Conservation (phyloP, 2,888 invertebrate genomes). For the Abrostola triplasia region DNA sequence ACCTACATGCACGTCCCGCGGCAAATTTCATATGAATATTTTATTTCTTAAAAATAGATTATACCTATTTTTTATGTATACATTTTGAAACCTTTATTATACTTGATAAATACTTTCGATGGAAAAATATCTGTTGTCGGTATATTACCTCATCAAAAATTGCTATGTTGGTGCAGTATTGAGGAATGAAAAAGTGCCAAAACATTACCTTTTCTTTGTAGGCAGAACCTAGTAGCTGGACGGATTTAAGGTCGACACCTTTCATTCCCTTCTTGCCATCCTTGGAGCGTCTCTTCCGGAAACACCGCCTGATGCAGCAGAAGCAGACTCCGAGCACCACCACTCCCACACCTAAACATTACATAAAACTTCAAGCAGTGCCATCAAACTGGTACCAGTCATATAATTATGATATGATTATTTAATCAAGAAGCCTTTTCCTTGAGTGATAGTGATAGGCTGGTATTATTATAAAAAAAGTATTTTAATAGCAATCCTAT, state of each 20-base stretch:
- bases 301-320: slow-evolving; percentile 97
- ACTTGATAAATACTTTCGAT: background rate
- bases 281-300: slow-evolving; percentile 97
- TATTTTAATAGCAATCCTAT: no score
- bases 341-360: slow-evolving; percentile 90
- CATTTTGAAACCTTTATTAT: no score
- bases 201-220: slow-evolving; percentile 98
- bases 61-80: background rate
- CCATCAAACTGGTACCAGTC: background rate
- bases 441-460: no score
- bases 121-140: background rate
- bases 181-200: slow-evolving; percentile 47
- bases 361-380: slow-evolving; percentile 3
- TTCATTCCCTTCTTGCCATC: slow-evolving; percentile 98
- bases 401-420: no score
- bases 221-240: slow-evolving; percentile 97
- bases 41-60: slow-evolving; percentile 73
- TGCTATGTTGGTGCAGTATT: background rate
- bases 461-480: no score
- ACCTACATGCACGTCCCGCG: slow-evolving; percentile 91
- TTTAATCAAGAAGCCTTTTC: no score
- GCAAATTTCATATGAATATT: slow-evolving; percentile 87
- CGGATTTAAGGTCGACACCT: slow-evolving; percentile 98
- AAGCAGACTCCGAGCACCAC: slow-evolving; percentile 95
- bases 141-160: background rate